Evolutionary conservation across 2,888 invertebrate species (phyloP), one percentile per base, ranked within the genome.

Genomic region (Drosophila aldrichi): DNA sequence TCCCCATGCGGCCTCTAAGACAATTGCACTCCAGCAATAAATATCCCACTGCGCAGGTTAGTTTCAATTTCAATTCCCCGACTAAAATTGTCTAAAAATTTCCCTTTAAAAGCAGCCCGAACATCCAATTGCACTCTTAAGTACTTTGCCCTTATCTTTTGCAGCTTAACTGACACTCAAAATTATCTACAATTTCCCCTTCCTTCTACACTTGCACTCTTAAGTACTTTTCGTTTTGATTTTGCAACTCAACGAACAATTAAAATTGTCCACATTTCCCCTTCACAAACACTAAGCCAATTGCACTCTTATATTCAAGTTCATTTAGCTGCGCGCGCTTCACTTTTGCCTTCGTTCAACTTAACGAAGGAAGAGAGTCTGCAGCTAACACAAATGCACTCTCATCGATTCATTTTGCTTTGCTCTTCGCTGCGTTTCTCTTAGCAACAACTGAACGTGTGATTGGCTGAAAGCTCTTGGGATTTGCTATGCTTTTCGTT

Each of bases 381-480:
- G 57, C 46, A 34, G 36, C 40, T 8, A 41, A n/a, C 14, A 0
- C 18, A 18, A 40, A 10, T 64, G 66, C 64, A 66, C 65, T 66
- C 56, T 49, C 32, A 32, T 12, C 29, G 25, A 54, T 14, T 8
- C 3, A n/a, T 25, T 36, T 52, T 61, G 43, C 12, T 16, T 20
- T 55, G 49, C 66, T 51, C 54, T 67, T 69, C 48, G 54, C 22
- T 41, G 56, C 51, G 20, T 41, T 18, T 36, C 60, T 70, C 70
- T 68, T 62, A 22, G 41, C 18, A 32, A 20, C 7, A 8, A 16
- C 18, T 20, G 6, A 38, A n/a, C 48, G 5, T 46, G 43, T 29
- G 43, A 9, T 22, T 55, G 18, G 29, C 25, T 4, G 0, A 5
- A 16, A 36, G n/a, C 44, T 68, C 63, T 18, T 55, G n/a, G 2